Evolutionary conservation across 2,888 invertebrate species (phyloP), one percentile per base, ranked within the genome.

Genomic region (Diaperis boleti): DNA sequence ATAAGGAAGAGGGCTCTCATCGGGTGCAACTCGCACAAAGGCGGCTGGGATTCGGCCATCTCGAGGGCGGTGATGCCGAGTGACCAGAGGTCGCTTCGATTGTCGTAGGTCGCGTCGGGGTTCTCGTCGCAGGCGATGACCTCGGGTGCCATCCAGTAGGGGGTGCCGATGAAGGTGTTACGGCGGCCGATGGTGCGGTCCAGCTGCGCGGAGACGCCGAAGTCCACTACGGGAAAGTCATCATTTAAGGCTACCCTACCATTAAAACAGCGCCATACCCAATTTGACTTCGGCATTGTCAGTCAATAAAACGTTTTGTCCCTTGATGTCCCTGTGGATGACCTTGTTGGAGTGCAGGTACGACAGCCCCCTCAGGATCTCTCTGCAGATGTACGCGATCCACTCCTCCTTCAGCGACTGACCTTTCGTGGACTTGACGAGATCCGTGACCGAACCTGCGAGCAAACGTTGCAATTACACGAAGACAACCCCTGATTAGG

Each of bases 121-220:
- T 99, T 99, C 83, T 99, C 98, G 84, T 99, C 99, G 83, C 99
- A 99, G 59, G 98, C 99, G 78, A 99, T 99, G 44, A 98, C 98
- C 86, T 98, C 98, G 1, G 98, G 98, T 33, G 98, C 98, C 98
- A 98, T 98, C 96, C 96, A 96, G 81, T 96, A 96, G 5, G 95
- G 96, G 11, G 96, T 96, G 69, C 99, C 99, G 76, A 99, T 99
- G 81, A 99, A 99, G 41, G 98, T 99, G 83, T 99, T 99, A 78
- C 99, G 88, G 74, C 98, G 87, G 65, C 99, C 99, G 82, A 99
- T 98, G 70, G 99, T 99, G 78, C 98, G 89, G 85, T 99, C 99
- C 79, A 99, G 85, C 84, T 99, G 99, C 69, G 99, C 99, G 69
- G 97, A 97, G 62, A 99, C 99, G 78, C 99, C 99, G 84, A 99